These are phyloP conservation scores for Netta rufina DNA, from an alignment of 2,797 vertebrate genomes.

Conservation along the genomic window DNA sequence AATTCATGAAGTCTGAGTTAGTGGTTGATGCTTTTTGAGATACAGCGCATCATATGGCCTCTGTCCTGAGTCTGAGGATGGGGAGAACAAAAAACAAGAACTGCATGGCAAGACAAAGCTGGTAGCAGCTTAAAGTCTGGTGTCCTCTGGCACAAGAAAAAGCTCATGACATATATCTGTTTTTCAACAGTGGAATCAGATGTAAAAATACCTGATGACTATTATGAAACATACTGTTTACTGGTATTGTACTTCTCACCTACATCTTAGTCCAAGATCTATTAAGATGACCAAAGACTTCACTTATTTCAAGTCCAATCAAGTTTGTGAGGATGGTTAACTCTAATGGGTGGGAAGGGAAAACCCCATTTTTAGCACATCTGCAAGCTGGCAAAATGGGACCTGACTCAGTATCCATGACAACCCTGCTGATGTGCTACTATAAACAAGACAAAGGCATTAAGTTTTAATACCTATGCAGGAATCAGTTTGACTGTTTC, in stretches of 20 bases:
- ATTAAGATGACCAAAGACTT: not conserved
- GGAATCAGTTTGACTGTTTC: constrained; percentile 19
- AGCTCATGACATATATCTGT: not conserved
- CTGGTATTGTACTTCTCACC: not conserved
- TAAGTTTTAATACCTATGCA: constrained; percentile 63
- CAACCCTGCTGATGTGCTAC: constrained; percentile 49
- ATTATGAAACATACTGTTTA: not conserved
- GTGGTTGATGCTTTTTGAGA: not conserved
- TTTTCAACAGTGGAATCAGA: not conserved
- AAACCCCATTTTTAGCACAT: constrained; percentile 50
- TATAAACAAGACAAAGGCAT: constrained; percentile 62
- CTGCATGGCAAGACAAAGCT: not conserved
- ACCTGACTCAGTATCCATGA: constrained; percentile 67
- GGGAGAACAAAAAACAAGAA: not conserved
- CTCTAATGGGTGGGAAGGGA: not conserved
- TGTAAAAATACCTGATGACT: not conserved
- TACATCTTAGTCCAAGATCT: not conserved
- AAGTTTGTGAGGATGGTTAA: not conserved
- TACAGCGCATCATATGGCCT: not conserved
- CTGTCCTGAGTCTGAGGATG: not conserved
- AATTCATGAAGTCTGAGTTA: not conserved
- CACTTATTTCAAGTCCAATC: not conserved
- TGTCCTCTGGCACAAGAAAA: not conserved
- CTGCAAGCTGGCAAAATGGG: constrained; percentile 54
- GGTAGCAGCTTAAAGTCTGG: not conserved